phyloP scores from a whole-genome alignment of 2,113 vertebrate species.

The Pyrgilauda ruficollis region DNA sequence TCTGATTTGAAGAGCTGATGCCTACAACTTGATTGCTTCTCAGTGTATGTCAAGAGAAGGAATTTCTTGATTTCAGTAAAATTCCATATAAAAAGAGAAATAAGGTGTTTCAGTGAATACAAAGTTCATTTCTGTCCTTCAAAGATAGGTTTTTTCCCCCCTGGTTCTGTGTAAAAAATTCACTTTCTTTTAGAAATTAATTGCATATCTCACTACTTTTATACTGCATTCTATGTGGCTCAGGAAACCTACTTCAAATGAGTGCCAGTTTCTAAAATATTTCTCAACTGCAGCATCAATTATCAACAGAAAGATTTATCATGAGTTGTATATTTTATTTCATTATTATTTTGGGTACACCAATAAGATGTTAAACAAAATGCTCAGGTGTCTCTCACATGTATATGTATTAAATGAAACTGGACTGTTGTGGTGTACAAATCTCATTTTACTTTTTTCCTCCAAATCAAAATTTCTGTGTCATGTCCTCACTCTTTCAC shows the following conservation, averaged over 20 bases:
- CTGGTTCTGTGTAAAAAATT: background rate
- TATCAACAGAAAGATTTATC: background rate
- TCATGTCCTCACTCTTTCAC: background rate
- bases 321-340: background rate
- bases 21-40: background rate
- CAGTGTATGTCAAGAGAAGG: background rate
- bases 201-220: background rate
- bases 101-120: background rate
- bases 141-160: background rate
- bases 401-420: background rate
- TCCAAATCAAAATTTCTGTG: background rate
- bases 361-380: background rate
- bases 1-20: background rate
- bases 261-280: background rate
- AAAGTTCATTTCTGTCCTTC: background rate
- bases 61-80: background rate
- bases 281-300: background rate
- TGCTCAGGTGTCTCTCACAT: rapidly evolving
- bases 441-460: background rate
- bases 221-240: background rate
- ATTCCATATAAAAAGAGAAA: background rate
- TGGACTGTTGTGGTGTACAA: background rate
- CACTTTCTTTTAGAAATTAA: background rate
- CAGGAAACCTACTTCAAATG: background rate
- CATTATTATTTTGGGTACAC: background rate